Base-by-base conservation (phyloP, 2,797 vertebrate species). In the Bucorvus abyssinicus region DNA sequence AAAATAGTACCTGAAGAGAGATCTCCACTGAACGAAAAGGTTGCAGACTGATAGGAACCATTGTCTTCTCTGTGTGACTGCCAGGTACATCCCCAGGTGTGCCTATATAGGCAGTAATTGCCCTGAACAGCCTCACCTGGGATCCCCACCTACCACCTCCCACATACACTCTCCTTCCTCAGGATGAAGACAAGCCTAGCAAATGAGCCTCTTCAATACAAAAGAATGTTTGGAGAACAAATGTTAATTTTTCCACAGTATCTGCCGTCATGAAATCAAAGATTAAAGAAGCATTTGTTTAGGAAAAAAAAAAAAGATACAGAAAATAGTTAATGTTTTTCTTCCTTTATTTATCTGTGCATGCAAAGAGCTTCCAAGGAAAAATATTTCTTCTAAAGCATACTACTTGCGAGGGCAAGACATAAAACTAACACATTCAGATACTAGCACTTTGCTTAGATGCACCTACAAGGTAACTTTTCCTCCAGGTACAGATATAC, bases 251-350 rank as follows among this genome's bases (percentile, higher is more conserved):
- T 69, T 76, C 22, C 27, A 45, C 14, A 12, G 23, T 38, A 63
- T 74, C 59, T 38, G 7, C 10, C 50, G 42, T 21, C 14, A 60
- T 29, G 14, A 75, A 93, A 90, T 49, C n/a, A 65, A 73, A 74
- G 22, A 40, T 14, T 52, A 68, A 69, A 81, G 9, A 56, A 57
- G 16, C 1, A 6, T 12, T 47, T 65, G 8, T 56, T 84, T 6
- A 47, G n/a, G 22, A 1, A 5, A 36, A 70, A 67, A 34, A 14
- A 59, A 53, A 10, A 49, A 27, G 3, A 26, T 0, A 18, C 0
- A 55, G 2, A 36, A 88, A 59, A 29, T 2, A 38, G 9, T 57
- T 57, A 52, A 59, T n/a, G 7, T 0, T 40, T 89, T 71, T 57
- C n/a, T 26, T 6, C 2, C 15, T 10, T 45, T 45, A 86, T 55